Percentiles rank a stretch among this genome's conserved stretches.
phyloP scores from a whole-genome alignment of 2,797 vertebrate species.

The Synanceia verrucosa region DNA sequence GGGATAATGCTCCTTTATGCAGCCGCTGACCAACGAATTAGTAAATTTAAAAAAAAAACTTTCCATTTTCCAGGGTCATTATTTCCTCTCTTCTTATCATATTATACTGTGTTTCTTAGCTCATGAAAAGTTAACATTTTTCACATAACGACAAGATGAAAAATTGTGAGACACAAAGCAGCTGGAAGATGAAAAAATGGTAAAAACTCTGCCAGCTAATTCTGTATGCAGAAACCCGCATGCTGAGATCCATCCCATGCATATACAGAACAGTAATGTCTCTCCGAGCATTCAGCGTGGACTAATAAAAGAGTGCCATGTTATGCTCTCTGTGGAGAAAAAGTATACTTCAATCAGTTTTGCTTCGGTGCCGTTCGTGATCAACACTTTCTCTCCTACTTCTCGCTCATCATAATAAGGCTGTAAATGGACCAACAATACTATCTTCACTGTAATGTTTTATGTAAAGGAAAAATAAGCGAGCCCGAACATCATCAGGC shows the following conservation, averaged over 20 bases:
- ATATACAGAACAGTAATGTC: conserved; percentile 28
- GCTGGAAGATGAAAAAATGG: neutral
- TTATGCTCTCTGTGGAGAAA: neutral
- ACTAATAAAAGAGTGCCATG: conserved; percentile 33
- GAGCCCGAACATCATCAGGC: neutral
- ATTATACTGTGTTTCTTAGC: neutral
- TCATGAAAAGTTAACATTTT: neutral
- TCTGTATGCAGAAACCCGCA: conserved; percentile 13
- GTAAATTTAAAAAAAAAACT: too few species aligned
- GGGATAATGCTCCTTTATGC: neutral
- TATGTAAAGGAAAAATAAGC: neutral
- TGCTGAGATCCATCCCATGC: conserved; percentile 7
- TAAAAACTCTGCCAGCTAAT: neutral
- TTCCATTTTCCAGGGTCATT: too few species aligned
- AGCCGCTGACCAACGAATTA: too few species aligned
- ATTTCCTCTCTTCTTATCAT: neutral
- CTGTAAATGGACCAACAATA: neutral
- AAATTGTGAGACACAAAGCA: neutral
- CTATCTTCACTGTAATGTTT: neutral
- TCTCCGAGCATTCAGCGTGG: conserved; percentile 16
- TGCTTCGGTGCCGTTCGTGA: neutral
- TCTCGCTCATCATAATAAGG: neutral
- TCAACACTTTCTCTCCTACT: neutral
- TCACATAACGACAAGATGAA: neutral
- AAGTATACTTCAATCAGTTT: conserved; percentile 11